Conservation (phyloP, 2,888 invertebrate genomes). For the Heteromurus nitidus region DNA sequence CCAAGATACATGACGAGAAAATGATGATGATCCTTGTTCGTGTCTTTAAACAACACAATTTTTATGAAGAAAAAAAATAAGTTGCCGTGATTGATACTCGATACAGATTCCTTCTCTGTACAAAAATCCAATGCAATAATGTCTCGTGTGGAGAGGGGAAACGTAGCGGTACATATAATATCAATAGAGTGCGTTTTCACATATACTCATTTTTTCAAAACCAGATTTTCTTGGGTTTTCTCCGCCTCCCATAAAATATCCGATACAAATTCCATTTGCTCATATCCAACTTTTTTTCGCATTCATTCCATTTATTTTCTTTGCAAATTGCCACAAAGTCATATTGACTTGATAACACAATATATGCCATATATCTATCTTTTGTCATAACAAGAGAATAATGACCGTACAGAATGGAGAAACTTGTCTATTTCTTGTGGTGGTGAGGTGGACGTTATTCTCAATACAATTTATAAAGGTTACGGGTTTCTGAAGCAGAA, state of each 20-base stretch:
- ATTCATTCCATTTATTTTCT: too few relatives aligned
- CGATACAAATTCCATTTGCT: background rate
- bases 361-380: slow-evolving; percentile 35
- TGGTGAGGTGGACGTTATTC: background rate
- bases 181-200: slow-evolving; percentile 29
- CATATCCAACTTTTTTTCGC: too few relatives aligned
- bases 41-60: slow-evolving; percentile 26
- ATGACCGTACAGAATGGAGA: slow-evolving; percentile 60
- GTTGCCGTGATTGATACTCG: slow-evolving; percentile 22
- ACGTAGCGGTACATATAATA: slow-evolving; percentile 44
- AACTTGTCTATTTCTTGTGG: slow-evolving; percentile 19
- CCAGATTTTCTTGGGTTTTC: slow-evolving; percentile 58
- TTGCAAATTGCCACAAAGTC: background rate
- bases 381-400: slow-evolving; percentile 47
- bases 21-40: slow-evolving; percentile 15
- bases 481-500: slow-evolving; percentile 54
- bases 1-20: slow-evolving; percentile 16
- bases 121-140: background rate
- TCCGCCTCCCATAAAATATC: background rate
- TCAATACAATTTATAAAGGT: background rate
- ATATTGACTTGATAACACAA: background rate
- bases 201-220: slow-evolving; percentile 24
- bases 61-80: too few relatives aligned
- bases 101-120: background rate
- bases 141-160: too few relatives aligned